phyloP scores from a whole-genome alignment of 2,797 vertebrate genomes.

The Benthosema pterotum region DNA sequence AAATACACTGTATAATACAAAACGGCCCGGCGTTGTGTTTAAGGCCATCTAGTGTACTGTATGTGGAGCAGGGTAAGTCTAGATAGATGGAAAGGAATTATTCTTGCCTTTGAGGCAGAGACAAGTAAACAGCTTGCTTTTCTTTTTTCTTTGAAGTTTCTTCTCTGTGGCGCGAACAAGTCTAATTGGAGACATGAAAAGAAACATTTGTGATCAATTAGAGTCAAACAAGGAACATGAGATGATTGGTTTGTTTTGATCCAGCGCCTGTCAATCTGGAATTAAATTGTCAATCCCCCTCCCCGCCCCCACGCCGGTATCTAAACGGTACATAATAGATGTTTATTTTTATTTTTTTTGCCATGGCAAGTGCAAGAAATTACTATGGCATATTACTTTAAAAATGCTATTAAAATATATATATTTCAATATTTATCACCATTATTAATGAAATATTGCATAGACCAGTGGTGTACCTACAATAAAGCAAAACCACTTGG shows the following conservation, averaged over 20 bases:
- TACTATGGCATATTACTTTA: too few species aligned
- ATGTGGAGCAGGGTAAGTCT: slow-evolving; percentile 48
- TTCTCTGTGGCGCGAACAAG: slow-evolving; percentile 51
- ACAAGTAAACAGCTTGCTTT: slow-evolving; percentile 65
- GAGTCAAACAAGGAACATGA: slow-evolving; percentile 32
- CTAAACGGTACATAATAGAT: too few species aligned
- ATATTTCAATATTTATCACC: too few species aligned
- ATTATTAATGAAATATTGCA: too few species aligned
- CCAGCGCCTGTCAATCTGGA: background rate
- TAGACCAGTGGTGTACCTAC: too few species aligned
- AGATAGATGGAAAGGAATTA: slow-evolving; percentile 58
- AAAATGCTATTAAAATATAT: too few species aligned
- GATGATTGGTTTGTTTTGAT: slow-evolving; percentile 21
- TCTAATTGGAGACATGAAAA: slow-evolving; percentile 69
- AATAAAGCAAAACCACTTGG: too few species aligned
- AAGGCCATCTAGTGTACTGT: slow-evolving; percentile 56
- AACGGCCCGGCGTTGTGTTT: slow-evolving; percentile 47
- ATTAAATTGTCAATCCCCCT: too few species aligned
- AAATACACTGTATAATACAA: slow-evolving; percentile 51
- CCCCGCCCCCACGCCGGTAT: too few species aligned
- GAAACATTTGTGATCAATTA: slow-evolving; percentile 59
- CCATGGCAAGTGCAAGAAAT: too few species aligned
- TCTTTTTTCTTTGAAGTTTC: slow-evolving; percentile 74
- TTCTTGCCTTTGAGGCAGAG: slow-evolving; percentile 65
- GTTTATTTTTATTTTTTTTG: too few species aligned